These are phyloP conservation scores for Jordanella pulchra DNA, from an alignment of 2,797 vertebrate genomes.

Conservation along the genomic window DNA sequence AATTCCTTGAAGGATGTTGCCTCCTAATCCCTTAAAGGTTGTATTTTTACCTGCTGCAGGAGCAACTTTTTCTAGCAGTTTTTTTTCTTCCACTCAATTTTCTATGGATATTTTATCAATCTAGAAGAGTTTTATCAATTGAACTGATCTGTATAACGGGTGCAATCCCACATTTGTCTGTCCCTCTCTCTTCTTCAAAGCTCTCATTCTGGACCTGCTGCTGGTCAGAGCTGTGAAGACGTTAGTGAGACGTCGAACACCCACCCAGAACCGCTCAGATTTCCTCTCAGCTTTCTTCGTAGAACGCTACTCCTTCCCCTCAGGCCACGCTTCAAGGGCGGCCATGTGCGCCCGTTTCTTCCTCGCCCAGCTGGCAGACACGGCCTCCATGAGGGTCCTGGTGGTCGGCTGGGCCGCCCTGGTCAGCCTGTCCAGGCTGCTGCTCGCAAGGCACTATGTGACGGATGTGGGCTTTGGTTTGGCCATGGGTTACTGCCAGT, in stretches of 20 bases:
- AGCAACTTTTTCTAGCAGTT: too few species aligned
- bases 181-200: conserved; percentile 58
- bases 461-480: conserved; percentile 89
- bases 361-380: conserved; percentile 86
- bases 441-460: conserved; percentile 92
- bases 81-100: too few species aligned
- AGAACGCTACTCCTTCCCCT: conserved; percentile 92
- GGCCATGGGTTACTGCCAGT: conserved; percentile 88
- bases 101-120: too few species aligned
- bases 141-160: too few species aligned
- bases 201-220: conserved; percentile 86
- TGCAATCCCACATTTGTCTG: background rate
- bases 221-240: conserved; percentile 86
- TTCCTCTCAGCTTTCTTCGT: conserved; percentile 87
- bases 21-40: too few species aligned
- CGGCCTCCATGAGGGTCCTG: conserved; percentile 84
- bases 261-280: conserved; percentile 88
- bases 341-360: conserved; percentile 88
- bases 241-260: conserved; percentile 83
- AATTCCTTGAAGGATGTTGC: too few species aligned
- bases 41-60: too few species aligned
- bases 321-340: conserved; percentile 88
- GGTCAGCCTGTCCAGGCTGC: conserved; percentile 86
- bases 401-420: conserved; percentile 87
- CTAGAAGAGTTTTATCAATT: too few species aligned